Evolutionary conservation across 2,113 vertebrate species (phyloP).

Genomic region (Butastur rufipennis): DNA sequence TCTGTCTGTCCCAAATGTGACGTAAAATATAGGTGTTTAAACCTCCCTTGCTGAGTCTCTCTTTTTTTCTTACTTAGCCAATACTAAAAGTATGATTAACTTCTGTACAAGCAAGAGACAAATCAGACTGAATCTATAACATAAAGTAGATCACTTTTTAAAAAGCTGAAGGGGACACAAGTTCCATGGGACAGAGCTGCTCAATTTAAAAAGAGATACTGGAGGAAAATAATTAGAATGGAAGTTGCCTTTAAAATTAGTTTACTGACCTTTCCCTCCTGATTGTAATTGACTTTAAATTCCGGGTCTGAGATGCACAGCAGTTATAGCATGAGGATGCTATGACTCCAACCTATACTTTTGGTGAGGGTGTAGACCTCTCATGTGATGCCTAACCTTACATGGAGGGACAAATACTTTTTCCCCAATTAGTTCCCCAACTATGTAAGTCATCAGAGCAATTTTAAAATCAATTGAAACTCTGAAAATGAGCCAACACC

Average conservation of each 20-base stretch:
- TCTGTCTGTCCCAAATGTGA: not conserved
- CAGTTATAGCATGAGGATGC: not conserved
- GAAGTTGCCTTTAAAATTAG: constrained; percentile 47
- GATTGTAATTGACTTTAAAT: not conserved
- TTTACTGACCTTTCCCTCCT: constrained; percentile 17
- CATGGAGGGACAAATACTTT: constrained; percentile 6
- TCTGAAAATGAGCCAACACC: constrained; percentile 47
- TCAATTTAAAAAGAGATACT: not conserved
- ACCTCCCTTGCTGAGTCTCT: not conserved
- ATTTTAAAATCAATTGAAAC: constrained; percentile 51
- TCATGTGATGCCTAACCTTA: not conserved
- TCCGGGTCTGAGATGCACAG: not conserved
- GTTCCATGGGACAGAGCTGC: not conserved
- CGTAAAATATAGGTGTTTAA: not conserved
- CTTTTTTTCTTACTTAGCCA: not conserved
- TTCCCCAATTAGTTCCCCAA: not conserved
- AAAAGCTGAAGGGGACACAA: not conserved
- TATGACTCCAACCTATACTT: not conserved
- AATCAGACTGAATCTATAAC: not conserved
- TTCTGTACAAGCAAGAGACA: not conserved
- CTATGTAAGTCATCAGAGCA: constrained; percentile 31
- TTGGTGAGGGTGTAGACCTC: not conserved
- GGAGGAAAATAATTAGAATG: not conserved
- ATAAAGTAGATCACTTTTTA: not conserved
- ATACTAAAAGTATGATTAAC: not conserved